These are phyloP conservation scores for Hycleus phaleratus DNA, from an alignment of 1,140 invertebrate species.

Conservation along the genomic window DNA sequence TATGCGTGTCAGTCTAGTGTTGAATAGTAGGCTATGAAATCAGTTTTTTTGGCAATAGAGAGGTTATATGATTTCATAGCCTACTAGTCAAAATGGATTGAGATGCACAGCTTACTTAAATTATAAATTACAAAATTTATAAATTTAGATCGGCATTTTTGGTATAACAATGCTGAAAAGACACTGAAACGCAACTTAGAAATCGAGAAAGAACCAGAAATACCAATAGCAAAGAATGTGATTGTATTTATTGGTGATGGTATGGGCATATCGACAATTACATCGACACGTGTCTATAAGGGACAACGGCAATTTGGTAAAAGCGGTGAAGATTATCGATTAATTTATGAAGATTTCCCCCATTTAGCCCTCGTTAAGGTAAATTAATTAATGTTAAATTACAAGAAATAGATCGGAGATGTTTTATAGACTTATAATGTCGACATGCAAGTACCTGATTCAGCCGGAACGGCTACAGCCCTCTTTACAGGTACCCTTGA, in stretches of 20 bases:
- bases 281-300: constrained; percentile 70
- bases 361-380: constrained; percentile 79
- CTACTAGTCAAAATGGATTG: too few species aligned
- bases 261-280: constrained; percentile 86
- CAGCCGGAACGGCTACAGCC: constrained; percentile 71
- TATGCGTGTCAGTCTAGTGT: too few species aligned
- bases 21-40: too few species aligned
- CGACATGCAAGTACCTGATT: constrained; percentile 83
- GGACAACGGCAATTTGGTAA: constrained; percentile 49
- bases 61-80: too few species aligned
- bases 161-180: constrained; percentile 5
- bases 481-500: constrained; percentile 53
- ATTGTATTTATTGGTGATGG: constrained; percentile 90
- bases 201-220: neutral
- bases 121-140: neutral
- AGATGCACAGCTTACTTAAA: too few species aligned
- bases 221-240: constrained; percentile 73
- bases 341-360: constrained; percentile 78
- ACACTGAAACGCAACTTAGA: constrained; percentile 2
- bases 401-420: neutral
- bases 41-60: too few species aligned
- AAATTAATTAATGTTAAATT: constrained; percentile 50
- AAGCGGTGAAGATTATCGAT: constrained; percentile 56
- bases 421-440: constrained; percentile 82
- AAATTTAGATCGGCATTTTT: constrained; percentile 6